Evolutionary conservation across 1,140 invertebrate species (phyloP).

Genomic region (Grapholita molesta): DNA sequence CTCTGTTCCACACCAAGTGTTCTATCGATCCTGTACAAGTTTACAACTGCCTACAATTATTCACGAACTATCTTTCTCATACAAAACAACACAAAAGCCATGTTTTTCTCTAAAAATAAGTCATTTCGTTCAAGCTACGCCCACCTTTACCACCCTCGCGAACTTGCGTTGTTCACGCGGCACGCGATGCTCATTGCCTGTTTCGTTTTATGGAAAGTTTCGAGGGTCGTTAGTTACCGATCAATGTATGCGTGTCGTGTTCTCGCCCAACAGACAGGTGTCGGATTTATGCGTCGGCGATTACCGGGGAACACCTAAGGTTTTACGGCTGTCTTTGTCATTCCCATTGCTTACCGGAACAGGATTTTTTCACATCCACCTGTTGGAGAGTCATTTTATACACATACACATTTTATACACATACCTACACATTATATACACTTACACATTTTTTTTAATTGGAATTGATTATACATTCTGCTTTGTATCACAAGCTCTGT

Average conservation of each 20-base stretch:
- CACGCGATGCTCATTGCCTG: not conserved
- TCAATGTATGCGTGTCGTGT: not conserved
- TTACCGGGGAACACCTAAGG: not conserved
- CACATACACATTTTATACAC: too few species aligned
- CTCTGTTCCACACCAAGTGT: not conserved
- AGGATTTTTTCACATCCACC: too few species aligned
- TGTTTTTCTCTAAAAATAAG: not conserved
- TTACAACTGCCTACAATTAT: not conserved
- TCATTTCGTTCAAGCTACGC: not conserved
- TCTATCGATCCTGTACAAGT: not conserved
- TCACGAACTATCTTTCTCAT: not conserved
- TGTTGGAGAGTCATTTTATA: too few species aligned
- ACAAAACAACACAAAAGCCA: not conserved
- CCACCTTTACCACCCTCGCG: not conserved
- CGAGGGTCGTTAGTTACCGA: not conserved
- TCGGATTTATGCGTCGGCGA: not conserved
- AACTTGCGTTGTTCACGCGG: not conserved
- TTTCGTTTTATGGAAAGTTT: not conserved
- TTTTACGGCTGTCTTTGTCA: not conserved
- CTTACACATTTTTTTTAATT: too few species aligned
- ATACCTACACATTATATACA: too few species aligned
- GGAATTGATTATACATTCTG: too few species aligned
- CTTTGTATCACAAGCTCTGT: too few species aligned
- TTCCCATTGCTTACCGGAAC: not conserved
- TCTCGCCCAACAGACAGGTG: not conserved